These are phyloP conservation scores for Drosophila ohnishii DNA, from an alignment of 1,140 invertebrate species.

Conservation along the genomic window DNA sequence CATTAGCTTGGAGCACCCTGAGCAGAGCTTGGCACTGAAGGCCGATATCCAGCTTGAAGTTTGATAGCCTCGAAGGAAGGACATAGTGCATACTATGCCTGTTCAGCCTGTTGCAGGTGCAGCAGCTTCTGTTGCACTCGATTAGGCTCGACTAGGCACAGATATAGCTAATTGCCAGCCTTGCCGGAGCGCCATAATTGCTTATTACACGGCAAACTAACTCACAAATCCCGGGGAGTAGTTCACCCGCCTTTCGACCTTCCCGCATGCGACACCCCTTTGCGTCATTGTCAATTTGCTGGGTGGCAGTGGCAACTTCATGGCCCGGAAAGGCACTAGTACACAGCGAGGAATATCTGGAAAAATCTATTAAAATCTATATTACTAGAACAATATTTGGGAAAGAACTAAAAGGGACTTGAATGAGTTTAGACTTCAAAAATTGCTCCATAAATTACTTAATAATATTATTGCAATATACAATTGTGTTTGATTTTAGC, in stretches of 20 bases:
- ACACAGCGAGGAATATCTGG: not conserved
- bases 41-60: conserved; percentile 20
- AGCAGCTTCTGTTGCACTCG: conserved; percentile 30
- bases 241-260: not conserved
- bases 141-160: conserved; percentile 57
- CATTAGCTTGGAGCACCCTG: conserved; percentile 43
- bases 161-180: conserved; percentile 65
- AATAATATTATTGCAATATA: too few relatives aligned
- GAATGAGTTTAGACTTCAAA: too few relatives aligned
- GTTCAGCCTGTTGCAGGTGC: conserved; percentile 36
- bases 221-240: conserved; percentile 51
- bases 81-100: not conserved
- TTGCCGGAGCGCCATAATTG: conserved; percentile 61
- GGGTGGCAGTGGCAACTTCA: conserved; percentile 26
- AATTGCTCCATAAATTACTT: not conserved
- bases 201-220: conserved; percentile 73
- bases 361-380: too few relatives aligned
- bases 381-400: too few relatives aligned
- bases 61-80: conserved; percentile 20
- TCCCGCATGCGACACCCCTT: conserved; percentile 9
- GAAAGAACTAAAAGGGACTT: not conserved
- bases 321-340: conserved; percentile 30
- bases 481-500: too few relatives aligned
- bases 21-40: conserved; percentile 14
- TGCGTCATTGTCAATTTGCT: conserved; percentile 63